These are phyloP conservation scores for Drosophila niveifrons DNA, from an alignment of 2,888 invertebrate species.

Conservation along the genomic window DNA sequence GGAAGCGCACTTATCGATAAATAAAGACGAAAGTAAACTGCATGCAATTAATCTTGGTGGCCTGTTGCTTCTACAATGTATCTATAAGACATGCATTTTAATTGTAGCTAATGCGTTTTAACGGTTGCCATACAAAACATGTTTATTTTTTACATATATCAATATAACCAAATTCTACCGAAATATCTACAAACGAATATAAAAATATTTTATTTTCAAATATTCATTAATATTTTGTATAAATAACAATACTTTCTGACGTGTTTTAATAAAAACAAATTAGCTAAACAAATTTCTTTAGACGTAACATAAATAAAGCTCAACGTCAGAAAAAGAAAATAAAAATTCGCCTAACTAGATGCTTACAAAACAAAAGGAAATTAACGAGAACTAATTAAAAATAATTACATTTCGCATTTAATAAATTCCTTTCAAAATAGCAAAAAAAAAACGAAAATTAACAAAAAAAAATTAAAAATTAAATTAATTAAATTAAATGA, in stretches of 20 bases:
- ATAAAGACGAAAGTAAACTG: constrained; percentile 33
- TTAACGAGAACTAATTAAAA: too few relatives aligned
- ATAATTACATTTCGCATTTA: too few relatives aligned
- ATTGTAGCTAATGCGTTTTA: not conserved
- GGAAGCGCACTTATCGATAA: constrained; percentile 62
- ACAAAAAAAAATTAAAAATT: too few relatives aligned
- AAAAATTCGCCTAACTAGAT: too few relatives aligned
- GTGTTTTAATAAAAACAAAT: not conserved
- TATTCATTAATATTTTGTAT: not conserved
- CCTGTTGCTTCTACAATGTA: constrained; percentile 50
- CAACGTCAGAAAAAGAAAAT: not conserved
- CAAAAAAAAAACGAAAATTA: too few relatives aligned
- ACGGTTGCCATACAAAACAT: not conserved
- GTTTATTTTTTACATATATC: too few relatives aligned
- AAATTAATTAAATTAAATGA: too few relatives aligned
- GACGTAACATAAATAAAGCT: not conserved
- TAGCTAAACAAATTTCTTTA: too few relatives aligned
- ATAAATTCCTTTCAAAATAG: too few relatives aligned
- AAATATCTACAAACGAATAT: not conserved
- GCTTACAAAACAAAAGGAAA: too few relatives aligned
- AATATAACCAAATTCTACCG: not conserved
- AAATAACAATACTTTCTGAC: not conserved
- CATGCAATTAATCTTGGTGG: constrained; percentile 49
- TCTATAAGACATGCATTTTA: not conserved
- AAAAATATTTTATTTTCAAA: not conserved